Conservation (phyloP, 1,140 invertebrate genomes). For the Zaprionus ornatus region DNA sequence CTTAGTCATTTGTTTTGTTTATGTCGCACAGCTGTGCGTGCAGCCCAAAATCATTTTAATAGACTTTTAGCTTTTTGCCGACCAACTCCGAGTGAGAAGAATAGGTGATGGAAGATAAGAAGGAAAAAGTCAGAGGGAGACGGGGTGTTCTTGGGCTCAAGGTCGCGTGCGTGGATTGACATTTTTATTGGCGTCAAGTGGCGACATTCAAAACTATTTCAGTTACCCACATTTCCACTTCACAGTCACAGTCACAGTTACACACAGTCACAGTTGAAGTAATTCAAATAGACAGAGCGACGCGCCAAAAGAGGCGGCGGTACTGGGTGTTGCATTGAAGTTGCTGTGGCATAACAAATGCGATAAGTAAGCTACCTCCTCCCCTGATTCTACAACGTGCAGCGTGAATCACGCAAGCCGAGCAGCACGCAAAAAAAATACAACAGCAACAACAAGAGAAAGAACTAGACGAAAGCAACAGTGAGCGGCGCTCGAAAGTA, state of each 20-base stretch:
- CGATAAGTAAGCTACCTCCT: slow-evolving; percentile 19
- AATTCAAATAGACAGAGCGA: slow-evolving; percentile 74
- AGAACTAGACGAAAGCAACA: no score
- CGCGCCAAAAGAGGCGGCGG: slow-evolving; percentile 52
- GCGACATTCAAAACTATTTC: slow-evolving; percentile 46
- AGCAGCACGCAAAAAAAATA: slow-evolving; percentile 63
- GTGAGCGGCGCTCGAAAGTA: no score
- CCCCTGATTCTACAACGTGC: slow-evolving; percentile 29
- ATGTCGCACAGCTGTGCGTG: slow-evolving; percentile 72
- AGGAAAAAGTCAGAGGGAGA: neutral
- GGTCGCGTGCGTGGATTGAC: slow-evolving; percentile 45
- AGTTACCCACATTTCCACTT: slow-evolving; percentile 33
- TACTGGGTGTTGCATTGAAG: slow-evolving; percentile 48
- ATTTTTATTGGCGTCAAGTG: slow-evolving; percentile 75
- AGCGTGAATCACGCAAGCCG: slow-evolving; percentile 73
- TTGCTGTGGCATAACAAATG: slow-evolving; percentile 32
- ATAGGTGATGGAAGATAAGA: neutral
- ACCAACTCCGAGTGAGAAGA: slow-evolving; percentile 20
- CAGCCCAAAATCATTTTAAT: slow-evolving; percentile 68
- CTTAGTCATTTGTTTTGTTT: slow-evolving; percentile 64
- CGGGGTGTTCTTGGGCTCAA: slow-evolving; percentile 18
- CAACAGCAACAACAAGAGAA: neutral
- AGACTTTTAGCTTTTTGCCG: slow-evolving; percentile 37
- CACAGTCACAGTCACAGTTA: slow-evolving; percentile 35
- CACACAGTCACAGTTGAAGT: slow-evolving; percentile 53